Evolutionary conservation across 2,113 vertebrate species (phyloP).

Genomic region (Pangasianodon hypophthalmus): DNA sequence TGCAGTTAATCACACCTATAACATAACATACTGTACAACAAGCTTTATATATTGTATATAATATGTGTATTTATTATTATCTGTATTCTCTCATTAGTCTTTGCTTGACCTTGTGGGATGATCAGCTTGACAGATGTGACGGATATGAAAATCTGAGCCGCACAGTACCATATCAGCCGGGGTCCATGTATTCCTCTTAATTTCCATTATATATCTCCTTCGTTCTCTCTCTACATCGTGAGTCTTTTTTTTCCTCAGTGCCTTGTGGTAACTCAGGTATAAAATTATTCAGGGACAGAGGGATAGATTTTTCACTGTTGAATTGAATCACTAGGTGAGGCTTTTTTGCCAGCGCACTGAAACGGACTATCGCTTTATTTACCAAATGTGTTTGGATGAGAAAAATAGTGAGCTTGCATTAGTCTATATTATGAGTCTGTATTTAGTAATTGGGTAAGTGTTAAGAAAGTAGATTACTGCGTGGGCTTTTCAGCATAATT

Average conservation of each 20-base stretch:
- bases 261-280: slow-evolving; percentile 75
- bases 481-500: slow-evolving; percentile 3
- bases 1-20: background rate
- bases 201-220: slow-evolving; percentile 20
- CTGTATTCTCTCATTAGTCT: background rate
- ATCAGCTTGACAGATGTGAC: background rate
- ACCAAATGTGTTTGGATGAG: slow-evolving; percentile 38
- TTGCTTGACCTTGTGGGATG: background rate
- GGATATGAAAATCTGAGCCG: background rate
- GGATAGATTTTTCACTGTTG: slow-evolving; percentile 77
- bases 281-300: slow-evolving; percentile 80
- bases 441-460: slow-evolving; percentile 38
- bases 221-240: slow-evolving; percentile 19
- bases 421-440: background rate
- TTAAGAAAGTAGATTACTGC: slow-evolving; percentile 13
- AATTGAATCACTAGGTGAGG: slow-evolving; percentile 68
- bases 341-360: slow-evolving; percentile 67
- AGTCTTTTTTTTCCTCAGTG: slow-evolving; percentile 53
- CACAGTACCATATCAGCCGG: background rate
- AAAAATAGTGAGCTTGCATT: background rate
- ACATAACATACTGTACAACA: background rate
- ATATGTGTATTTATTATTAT: background rate
- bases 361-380: slow-evolving; percentile 69
- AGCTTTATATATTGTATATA: background rate
- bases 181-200: background rate